Evolutionary conservation across 2,888 invertebrate genomes (phyloP).

Genomic region (Eutolmus rufibarbis): DNA sequence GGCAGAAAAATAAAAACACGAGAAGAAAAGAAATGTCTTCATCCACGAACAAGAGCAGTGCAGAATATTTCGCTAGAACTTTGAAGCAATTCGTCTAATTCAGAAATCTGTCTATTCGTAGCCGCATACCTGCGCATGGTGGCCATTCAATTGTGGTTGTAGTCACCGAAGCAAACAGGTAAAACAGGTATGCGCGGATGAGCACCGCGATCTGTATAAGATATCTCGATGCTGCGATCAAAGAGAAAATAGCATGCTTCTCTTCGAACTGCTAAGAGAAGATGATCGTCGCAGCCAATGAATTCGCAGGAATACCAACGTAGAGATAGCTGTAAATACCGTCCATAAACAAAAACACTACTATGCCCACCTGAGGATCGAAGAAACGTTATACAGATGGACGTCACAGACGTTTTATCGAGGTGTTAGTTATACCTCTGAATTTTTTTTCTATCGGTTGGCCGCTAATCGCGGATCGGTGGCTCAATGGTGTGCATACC

Average conservation of each 20-base stretch:
- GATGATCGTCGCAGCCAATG: conserved; percentile 23
- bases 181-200: conserved; percentile 59
- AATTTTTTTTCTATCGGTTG: background rate
- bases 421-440: background rate
- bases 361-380: background rate
- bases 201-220: background rate
- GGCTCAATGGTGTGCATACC: background rate
- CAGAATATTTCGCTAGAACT: conserved; percentile 6
- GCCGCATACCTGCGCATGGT: background rate
- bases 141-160: background rate
- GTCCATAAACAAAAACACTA: conserved; percentile 38
- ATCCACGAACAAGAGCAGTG: background rate
- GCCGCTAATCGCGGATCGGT: background rate
- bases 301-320: conserved; percentile 42
- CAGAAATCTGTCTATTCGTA: background rate
- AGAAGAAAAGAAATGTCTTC: background rate
- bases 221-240: background rate
- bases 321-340: conserved; percentile 47
- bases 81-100: background rate
- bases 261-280: background rate
- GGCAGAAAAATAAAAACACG: background rate
- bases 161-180: conserved; percentile 55
- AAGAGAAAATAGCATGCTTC: conserved; percentile 3
- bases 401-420: conserved; percentile 18
- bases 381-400: conserved; percentile 37